Percentiles rank a stretch among this genome's conserved stretches.
Conservation (phyloP, 2,113 vertebrate species). For the Gadus macrocephalus region DNA sequence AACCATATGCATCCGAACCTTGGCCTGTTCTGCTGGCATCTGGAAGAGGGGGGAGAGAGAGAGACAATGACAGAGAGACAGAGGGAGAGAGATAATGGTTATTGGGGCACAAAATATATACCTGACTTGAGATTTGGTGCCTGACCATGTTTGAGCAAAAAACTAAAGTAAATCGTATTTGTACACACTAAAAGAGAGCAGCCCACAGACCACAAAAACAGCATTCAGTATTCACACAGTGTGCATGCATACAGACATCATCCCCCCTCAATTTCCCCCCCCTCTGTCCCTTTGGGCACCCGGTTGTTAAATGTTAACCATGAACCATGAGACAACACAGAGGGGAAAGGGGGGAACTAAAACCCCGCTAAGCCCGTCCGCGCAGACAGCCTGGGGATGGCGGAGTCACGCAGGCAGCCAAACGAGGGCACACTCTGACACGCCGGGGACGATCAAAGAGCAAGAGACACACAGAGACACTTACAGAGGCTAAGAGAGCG, state of each 20-base stretch:
- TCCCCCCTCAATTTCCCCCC: no score
- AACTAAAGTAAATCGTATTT: no score
- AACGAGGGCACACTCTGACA: not conserved
- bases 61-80: not conserved
- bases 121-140: no score
- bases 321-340: not conserved
- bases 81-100: no score
- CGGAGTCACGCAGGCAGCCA: not conserved
- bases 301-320: not conserved
- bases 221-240: no score
- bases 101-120: no score
- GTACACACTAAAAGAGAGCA: no score
- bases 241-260: no score
- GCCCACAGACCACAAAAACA: no score
- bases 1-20: conserved; percentile 88
- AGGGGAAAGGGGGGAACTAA: not conserved
- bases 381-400: not conserved
- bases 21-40: conserved; percentile 93
- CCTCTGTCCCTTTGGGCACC: not conserved
- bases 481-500: conserved; percentile 9
- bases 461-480: conserved; percentile 18
- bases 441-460: not conserved
- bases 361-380: not conserved
- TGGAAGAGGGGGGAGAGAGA: conserved; percentile 43
- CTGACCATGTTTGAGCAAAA: no score